Evolutionary conservation across 2,797 vertebrate genomes (phyloP), one percentile per base, ranked within the genome.

Genomic region (Rhinogobio ventralis): DNA sequence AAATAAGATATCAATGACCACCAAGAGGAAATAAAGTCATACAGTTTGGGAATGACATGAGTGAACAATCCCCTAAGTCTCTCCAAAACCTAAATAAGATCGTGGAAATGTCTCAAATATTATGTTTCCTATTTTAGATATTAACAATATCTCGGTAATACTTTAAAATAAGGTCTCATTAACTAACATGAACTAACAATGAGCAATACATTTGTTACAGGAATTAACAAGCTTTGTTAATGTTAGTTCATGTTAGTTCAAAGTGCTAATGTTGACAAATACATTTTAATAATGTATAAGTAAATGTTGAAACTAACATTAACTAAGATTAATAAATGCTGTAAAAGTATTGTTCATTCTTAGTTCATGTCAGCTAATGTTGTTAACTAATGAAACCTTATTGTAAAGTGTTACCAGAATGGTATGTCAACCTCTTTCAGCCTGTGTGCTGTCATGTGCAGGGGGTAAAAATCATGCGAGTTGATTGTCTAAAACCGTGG

Each of bases 381-480:
- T 5, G 33, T 10, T 2, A 42, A 42, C 39, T 42, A 39, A 7
- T 39, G 36, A 7, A 39, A 6, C 36, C 36, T 36, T 36, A 9
- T 8, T 39, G 39, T 39, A 39, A 39, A 39, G 39, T 42, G 23
- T 85, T 69, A 49, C 28, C 30, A 36, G 33, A 25, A 11, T 62
- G 51, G 14, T 72, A 79, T 80, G 66, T 73, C 60, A 68, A 33
- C 66, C 76, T 79, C 73, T 75, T 76, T 82, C 42, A 79, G 74
- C 20, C 10, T 45, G 53, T 62, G 53, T 62, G 77, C 81, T 79
- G 67, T 87, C 82, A 71, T 87, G 71, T 81, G 76, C 81, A 77
- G 64, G 78, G 42, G 33, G n/a, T 86, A 71, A 80, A 45, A 82
- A 76, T 84, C 45, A 51, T 88, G 84, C 81, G 67, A 69, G 84